A percentile compares a stretch with the other conserved stretches of the same genome.
These are phyloP conservation scores for Drosophila pectinifera DNA, from an alignment of 1,140 invertebrate genomes.

Conservation along the genomic window DNA sequence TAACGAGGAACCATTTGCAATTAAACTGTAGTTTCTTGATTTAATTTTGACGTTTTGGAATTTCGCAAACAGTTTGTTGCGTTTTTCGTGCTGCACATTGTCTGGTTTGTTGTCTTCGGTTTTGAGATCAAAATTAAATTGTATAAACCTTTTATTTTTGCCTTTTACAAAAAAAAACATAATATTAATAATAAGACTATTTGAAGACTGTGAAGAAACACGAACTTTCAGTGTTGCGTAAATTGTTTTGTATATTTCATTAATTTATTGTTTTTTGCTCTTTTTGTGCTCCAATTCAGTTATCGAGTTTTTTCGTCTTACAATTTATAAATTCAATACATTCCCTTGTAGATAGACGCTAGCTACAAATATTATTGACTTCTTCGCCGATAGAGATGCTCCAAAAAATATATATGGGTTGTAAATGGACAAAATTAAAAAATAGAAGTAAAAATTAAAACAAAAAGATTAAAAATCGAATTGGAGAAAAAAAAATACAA, in stretches of 20 bases:
- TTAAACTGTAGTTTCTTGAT: constrained; percentile 67
- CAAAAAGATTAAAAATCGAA: constrained; percentile 53
- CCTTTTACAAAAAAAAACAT: constrained; percentile 44
- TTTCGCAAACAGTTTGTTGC: constrained; percentile 71
- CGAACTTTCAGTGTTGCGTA: constrained; percentile 32
- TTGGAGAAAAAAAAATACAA: constrained; percentile 39
- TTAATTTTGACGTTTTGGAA: constrained; percentile 81
- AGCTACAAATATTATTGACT: constrained; percentile 74
- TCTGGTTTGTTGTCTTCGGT: constrained; percentile 56
- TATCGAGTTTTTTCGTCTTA: constrained; percentile 52
- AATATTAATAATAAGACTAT: constrained; percentile 69
- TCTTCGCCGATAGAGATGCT: constrained; percentile 55
- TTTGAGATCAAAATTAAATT: constrained; percentile 84
- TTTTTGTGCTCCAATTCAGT: constrained; percentile 34
- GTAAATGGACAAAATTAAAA: constrained; percentile 49
- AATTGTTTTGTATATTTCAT: constrained; percentile 56
- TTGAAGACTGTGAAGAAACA: constrained; percentile 65
- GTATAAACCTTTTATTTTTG: constrained; percentile 57
- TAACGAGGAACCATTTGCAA: constrained; percentile 84
- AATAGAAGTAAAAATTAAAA: constrained; percentile 53
- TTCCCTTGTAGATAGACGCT: constrained; percentile 65
- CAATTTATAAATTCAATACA: constrained; percentile 79
- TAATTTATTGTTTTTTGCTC: constrained; percentile 48
- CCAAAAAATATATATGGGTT: constrained; percentile 49
- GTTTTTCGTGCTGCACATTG: constrained; percentile 49